Base-by-base conservation (phyloP, 1,140 invertebrate genomes). In the Hirudo medicinalis region DNA sequence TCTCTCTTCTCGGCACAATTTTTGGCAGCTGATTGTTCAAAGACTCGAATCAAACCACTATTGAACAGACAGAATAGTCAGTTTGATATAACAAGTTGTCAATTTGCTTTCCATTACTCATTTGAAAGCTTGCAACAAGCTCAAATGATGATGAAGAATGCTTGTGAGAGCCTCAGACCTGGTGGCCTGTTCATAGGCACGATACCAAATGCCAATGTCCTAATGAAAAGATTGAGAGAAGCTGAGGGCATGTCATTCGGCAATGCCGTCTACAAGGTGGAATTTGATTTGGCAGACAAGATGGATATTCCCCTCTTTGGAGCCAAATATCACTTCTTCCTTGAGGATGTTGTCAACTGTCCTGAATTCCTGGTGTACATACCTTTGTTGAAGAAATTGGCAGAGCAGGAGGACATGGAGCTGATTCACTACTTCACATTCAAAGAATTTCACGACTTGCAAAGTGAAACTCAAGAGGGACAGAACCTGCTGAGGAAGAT, bases 321-420 rank as follows among this genome's bases (percentile, higher is more conserved):
- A 57, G 92, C 90, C 49, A 92, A 94, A 81, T 97, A 99, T 84
- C 87, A 94, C 81, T 99, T 99, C 80, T 87, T 92, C 78, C 82
- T 99, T 69, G 92, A 97, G 79, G 93, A 90, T 57, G 92, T 95
- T 20, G 95, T 99, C 0, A 88, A 99, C 80, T 99, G 96, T 84
- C 96, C 96, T 29, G 96, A 99, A 81, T 99, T 97, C 85, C 84
- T 99, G 40, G 94, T 98, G 20, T 88, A 97, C 82, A 91, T 97
- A 81, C 90, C 91, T 32, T 84, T 88, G 8, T 84, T 99, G 71
- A 83, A 88, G 74, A 90, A 91, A 86, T 87, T 97, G 75, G 91
- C 91, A 54, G 83, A 86, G 69, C 89, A 91, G 75, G 88, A 87
- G 85, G 90, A 89, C 5, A 84, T 97, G 73, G 87, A 93, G 79